A percentile compares a stretch with the other conserved stretches of the same genome.
Conservation (phyloP, 2,797 vertebrate genomes). For the Tiaroga cobitis region DNA sequence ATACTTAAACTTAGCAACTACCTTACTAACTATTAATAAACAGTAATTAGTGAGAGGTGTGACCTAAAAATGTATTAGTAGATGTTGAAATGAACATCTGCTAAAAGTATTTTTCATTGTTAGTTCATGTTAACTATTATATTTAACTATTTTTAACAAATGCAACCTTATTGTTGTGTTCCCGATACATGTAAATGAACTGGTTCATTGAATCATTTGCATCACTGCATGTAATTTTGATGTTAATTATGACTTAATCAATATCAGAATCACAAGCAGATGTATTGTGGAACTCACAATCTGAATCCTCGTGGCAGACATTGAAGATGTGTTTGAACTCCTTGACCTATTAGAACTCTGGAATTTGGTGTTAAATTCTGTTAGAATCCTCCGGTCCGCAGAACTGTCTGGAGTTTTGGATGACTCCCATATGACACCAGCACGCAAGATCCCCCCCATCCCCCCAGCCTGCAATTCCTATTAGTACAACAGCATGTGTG, state of each 20-base stretch:
- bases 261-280: not conserved
- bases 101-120: not conserved
- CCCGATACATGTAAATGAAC: not conserved
- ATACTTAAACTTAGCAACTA: no score
- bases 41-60: not conserved
- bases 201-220: not conserved
- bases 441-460: no score
- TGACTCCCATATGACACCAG: constrained; percentile 37
- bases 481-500: constrained; percentile 53
- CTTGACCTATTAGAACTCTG: not conserved
- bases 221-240: not conserved
- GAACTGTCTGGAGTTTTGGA: constrained; percentile 31
- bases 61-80: not conserved
- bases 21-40: no score
- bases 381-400: not conserved
- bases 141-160: not conserved
- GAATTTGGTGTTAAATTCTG: constrained; percentile 27
- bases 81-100: not conserved
- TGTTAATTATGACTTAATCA: not conserved
- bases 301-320: not conserved
- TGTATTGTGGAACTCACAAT: not conserved
- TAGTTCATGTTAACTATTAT: no score
- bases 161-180: not conserved
- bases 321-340: constrained; percentile 9
- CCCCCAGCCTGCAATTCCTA: no score